These are phyloP conservation scores for Caenorhabditis sp. DNA, from an alignment of 2,888 invertebrate species.

Conservation along the genomic window DNA sequence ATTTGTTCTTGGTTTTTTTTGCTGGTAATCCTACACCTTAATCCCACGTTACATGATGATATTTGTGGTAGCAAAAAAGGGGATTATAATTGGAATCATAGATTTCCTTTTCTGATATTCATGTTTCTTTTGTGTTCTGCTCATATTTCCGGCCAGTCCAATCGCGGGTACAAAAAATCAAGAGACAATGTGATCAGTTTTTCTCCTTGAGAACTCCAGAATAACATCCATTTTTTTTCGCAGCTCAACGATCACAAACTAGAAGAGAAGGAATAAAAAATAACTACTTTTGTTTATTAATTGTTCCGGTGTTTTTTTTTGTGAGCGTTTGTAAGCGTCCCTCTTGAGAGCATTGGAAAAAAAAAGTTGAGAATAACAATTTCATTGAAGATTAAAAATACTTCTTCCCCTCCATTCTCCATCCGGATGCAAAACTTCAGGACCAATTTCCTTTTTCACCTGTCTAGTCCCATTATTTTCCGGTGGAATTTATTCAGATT, in stretches of 20 bases:
- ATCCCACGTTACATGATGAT: not conserved
- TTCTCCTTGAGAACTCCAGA: not conserved
- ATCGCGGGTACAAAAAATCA: constrained; percentile 11
- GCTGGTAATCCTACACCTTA: constrained; percentile 12
- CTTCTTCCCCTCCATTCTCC: not conserved
- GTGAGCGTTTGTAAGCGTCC: not conserved
- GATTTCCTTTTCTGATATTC: constrained; percentile 1
- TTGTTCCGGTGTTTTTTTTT: constrained; percentile 6
- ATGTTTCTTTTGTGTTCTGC: constrained; percentile 10
- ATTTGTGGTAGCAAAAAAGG: not conserved
- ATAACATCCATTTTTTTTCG: not conserved
- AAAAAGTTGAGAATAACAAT: not conserved
- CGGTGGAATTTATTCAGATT: too few species aligned
- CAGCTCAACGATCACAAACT: constrained; percentile 8
- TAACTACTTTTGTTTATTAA: constrained; percentile 25
- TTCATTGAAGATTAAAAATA: not conserved
- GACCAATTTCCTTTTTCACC: too few species aligned
- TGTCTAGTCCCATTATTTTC: too few species aligned
- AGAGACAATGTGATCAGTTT: not conserved
- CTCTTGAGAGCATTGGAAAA: not conserved
- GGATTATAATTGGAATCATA: constrained; percentile 33
- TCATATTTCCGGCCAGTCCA: not conserved
- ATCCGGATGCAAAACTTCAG: not conserved
- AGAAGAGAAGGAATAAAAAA: not conserved
- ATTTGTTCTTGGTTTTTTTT: constrained; percentile 13